Evolutionary conservation across 1,140 invertebrate species (phyloP), one percentile per base, ranked within the genome.

Genomic region (Cryptotermes secundus): DNA sequence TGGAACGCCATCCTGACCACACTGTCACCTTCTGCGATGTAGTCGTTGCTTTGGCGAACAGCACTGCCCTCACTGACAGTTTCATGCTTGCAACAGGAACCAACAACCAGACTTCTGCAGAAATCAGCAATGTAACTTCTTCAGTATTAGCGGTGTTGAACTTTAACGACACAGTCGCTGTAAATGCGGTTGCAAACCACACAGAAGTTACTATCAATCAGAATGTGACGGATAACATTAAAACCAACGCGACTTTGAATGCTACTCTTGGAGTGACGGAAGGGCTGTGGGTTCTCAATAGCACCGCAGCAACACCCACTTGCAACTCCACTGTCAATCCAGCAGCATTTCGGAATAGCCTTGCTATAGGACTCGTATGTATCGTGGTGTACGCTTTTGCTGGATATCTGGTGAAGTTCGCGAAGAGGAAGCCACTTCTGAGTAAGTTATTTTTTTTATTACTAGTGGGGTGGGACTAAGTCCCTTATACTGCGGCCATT

Each of bases 11-110:
- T 79, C 86, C 87, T 19, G 80, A 87, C 83, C 83, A 82, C 38
- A 84, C 86, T 34, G 85, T 87, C 16, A 86, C 84, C 42, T 86
- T 88, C n/a, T 88, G 87, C 80, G 86, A 88, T 19, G 79, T 88
- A 34, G 79, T 83, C 19, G n/a, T 24, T 12, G 35, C 53, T 42
- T 34, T 49, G 31, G 6, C 14, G 36, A 31, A 80, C 83, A 10
- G 80, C 65, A 84, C 3, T 26, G 38, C 24, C 34, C 12, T 24
- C 35, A 1, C 65, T 24, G 49, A 22, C 80, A 38, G 7, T 16
- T 36, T 49, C 34, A 26, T 34, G 7, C 59, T 4, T n/a, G n/a
- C 59, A 16, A 26, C 59, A 72, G 26, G 31, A n/a, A 72, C 31
- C 16, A 7, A n/a, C 3, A 72, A n/a, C 9, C 59, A 31, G 7